phyloP scores from a whole-genome alignment of 2,113 vertebrate species.

The Corydoras maculifer region DNA sequence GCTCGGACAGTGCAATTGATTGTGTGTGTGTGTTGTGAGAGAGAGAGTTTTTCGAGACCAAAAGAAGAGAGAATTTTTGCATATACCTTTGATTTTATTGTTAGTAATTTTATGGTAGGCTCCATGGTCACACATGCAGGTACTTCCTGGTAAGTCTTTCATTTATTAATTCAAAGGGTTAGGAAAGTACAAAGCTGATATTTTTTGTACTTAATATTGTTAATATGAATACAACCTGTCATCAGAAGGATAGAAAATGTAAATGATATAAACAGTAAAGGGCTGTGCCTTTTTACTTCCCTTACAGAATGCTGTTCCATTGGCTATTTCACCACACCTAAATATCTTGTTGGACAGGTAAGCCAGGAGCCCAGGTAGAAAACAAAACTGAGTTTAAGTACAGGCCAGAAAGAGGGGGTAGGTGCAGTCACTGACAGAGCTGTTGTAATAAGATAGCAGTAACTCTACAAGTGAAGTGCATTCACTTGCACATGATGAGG shows the following conservation, averaged over 20 bases:
- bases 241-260: background rate
- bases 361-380: background rate
- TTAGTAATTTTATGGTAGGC: too few species aligned
- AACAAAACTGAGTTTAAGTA: background rate
- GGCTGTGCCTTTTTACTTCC: background rate
- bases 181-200: too few species aligned
- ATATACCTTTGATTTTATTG: background rate
- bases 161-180: background rate
- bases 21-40: too few species aligned
- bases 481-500: conserved; percentile 45
- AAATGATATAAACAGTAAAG: too few species aligned
- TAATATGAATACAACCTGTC: background rate
- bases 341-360: conserved; percentile 27
- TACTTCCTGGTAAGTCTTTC: background rate
- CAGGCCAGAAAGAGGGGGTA: background rate
- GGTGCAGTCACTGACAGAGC: background rate
- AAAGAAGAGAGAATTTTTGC: background rate
- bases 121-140: background rate
- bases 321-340: background rate
- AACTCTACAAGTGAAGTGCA: background rate
- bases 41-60: too few species aligned
- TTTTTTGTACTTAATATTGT: background rate
- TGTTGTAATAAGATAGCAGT: conserved; percentile 2
- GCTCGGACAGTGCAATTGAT: too few species aligned
- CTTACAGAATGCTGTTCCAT: background rate